Conservation (phyloP, 2,888 invertebrate species). For the Neuroscelio doddi region DNA sequence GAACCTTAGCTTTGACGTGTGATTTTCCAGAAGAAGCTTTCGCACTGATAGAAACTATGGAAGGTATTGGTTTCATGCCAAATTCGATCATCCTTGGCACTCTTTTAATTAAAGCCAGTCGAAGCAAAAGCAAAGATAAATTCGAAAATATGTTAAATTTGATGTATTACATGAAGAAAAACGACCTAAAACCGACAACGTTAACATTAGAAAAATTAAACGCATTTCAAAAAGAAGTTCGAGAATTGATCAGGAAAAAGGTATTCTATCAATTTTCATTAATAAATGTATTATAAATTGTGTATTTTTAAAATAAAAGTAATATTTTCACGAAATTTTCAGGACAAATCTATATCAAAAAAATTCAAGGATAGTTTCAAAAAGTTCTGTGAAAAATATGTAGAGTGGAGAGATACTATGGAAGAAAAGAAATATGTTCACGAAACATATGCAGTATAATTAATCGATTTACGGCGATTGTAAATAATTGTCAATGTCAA, state of each 20-base stretch:
- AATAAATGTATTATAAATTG: too few relatives aligned
- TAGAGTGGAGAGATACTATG: conserved; percentile 31
- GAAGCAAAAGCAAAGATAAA: conserved; percentile 73
- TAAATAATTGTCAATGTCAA: too few relatives aligned
- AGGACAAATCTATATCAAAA: neutral
- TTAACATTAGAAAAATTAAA: conserved; percentile 78
- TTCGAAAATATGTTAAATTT: conserved; percentile 81
- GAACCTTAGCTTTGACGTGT: conserved; percentile 87
- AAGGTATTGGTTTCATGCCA: conserved; percentile 77
- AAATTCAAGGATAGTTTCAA: conserved; percentile 6
- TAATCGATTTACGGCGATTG: too few relatives aligned
- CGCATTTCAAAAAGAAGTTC: conserved; percentile 69
- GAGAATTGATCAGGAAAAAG: conserved; percentile 47
- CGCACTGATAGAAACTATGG: conserved; percentile 81
- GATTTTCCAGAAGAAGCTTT: conserved; percentile 77
- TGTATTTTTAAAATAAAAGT: neutral
- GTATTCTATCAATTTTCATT: conserved; percentile 37
- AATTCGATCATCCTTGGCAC: conserved; percentile 85
- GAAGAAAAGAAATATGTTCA: neutral
- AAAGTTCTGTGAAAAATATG: conserved; percentile 29
- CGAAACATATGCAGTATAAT: too few relatives aligned
- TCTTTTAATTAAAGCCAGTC: conserved; percentile 79
- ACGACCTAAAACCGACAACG: conserved; percentile 76
- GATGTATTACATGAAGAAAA: conserved; percentile 78
- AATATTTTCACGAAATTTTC: neutral